A percentile compares a stretch with the other conserved stretches of the same genome.
phyloP scores from a whole-genome alignment of 1,140 invertebrate genomes.

The Caenorhabditis tropicalis region DNA sequence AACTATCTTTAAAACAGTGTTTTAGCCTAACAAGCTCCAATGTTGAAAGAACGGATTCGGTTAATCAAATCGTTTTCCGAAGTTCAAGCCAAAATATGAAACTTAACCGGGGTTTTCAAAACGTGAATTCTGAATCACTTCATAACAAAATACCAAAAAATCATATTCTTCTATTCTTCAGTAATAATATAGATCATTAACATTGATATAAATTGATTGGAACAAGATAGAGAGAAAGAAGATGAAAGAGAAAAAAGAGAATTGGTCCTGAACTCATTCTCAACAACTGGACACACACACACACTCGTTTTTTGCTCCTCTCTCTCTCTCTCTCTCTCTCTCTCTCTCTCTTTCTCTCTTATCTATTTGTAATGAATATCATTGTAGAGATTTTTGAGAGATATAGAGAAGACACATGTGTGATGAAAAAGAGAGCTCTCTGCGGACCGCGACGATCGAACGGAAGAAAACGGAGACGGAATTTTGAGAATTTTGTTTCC shows the following conservation, averaged over 20 bases:
- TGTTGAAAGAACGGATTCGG: too few species aligned
- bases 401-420: neutral
- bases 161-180: too few species aligned
- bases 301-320: neutral
- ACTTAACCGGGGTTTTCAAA: neutral
- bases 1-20: too few species aligned
- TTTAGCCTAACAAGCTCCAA: too few species aligned
- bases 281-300: constrained; percentile 29
- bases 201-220: neutral
- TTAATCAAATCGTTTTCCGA: too few species aligned
- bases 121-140: too few species aligned
- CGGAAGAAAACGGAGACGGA: neutral
- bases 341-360: neutral
- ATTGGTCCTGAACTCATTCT: constrained; percentile 10
- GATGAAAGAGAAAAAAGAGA: neutral
- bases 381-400: neutral
- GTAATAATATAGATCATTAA: too few species aligned
- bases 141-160: too few species aligned
- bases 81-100: too few species aligned
- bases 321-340: neutral
- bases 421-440: neutral
- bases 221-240: neutral
- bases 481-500: constrained; percentile 31
- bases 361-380: constrained; percentile 25
- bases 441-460: too few species aligned